Evolutionary conservation across 2,888 invertebrate genomes (phyloP).

Genomic region (Platynereis dumerilii): DNA sequence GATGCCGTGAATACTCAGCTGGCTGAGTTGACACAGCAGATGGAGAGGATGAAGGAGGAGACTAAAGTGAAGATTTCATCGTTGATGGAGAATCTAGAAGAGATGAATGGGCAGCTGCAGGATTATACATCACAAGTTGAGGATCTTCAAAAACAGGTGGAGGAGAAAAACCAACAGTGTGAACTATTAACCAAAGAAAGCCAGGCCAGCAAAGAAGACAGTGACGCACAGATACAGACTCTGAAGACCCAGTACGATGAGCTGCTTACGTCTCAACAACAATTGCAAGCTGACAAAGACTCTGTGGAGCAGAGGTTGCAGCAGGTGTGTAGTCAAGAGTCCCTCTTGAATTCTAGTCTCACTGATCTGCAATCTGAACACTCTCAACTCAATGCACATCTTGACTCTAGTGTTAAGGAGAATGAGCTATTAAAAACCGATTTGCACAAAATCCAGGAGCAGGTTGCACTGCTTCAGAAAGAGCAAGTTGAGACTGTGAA

Average conservation of each 20-base stretch:
- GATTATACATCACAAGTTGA: conserved; percentile 19
- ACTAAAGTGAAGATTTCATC: conserved; percentile 26
- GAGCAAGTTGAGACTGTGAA: neutral
- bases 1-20: neutral
- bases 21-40: neutral
- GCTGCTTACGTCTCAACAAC: neutral
- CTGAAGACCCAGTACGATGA: neutral
- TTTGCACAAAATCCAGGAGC: neutral
- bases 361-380: too few relatives aligned
- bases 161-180: conserved; percentile 4
- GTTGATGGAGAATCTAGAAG: conserved; percentile 64
- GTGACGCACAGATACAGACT: neutral
- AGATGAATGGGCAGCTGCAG: conserved; percentile 65
- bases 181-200: neutral
- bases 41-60: conserved; percentile 7
- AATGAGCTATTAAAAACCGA: too few relatives aligned
- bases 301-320: neutral
- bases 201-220: neutral
- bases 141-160: neutral
- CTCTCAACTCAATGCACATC: too few relatives aligned
- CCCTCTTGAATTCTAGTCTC: too few relatives aligned
- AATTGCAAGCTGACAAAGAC: neutral
- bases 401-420: too few relatives aligned
- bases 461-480: neutral
- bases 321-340: too few relatives aligned